Evolutionary conservation across 2,797 vertebrate species (phyloP), one percentile per base, ranked within the genome.

Genomic region (Muscicapa comitata): DNA sequence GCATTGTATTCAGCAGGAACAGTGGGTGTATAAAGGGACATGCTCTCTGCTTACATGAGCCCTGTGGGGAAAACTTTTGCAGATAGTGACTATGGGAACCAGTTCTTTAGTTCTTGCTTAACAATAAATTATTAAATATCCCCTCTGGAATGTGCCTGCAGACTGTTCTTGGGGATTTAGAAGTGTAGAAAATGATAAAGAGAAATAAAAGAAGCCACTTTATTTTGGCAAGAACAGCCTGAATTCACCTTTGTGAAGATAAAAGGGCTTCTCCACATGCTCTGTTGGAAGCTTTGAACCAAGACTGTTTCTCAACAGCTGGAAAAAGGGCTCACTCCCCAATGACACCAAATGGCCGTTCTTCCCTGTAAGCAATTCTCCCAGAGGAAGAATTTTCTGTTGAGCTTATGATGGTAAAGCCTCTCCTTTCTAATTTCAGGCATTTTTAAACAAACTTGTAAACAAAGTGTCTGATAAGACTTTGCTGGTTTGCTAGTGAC

Each of bases 41-140:
- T 7, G 5, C 16, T 82, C 40, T 29, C 28, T 10, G 70, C 79
- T 86, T 87, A 5, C 1, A 6, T 71, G n/a, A 95, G 78, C 84
- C 51, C 74, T 7, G 50, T 76, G 72, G 92, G 75, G 50, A 95
- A 93, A 59, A 70, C 73, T 91, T 91, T 70, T 62, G 67, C 58
- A 73, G 93, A 94, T 78, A 95, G 89, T 85, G 48, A 59, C 85
- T 79, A 74, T 51, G 57, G 96, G 84, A 97, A 94, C 74, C 70
- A 54, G 57, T 94, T 85, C 72, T 95, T 96, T 95, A 83, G 68
- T 68, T 92, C 53, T 93, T 81, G 67, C 57, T 72, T 93, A 90
- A 86, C 95, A 96, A 95, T 79, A 86, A 95, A 96, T 97, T 89
- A 94, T 70, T 96, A 92, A 87, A 85, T 95, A 94, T 96, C 71